A percentile compares a stretch with the other conserved stretches of the same genome.
Conservation (phyloP, 2,113 vertebrate species). For the Galeopterus variegatus region DNA sequence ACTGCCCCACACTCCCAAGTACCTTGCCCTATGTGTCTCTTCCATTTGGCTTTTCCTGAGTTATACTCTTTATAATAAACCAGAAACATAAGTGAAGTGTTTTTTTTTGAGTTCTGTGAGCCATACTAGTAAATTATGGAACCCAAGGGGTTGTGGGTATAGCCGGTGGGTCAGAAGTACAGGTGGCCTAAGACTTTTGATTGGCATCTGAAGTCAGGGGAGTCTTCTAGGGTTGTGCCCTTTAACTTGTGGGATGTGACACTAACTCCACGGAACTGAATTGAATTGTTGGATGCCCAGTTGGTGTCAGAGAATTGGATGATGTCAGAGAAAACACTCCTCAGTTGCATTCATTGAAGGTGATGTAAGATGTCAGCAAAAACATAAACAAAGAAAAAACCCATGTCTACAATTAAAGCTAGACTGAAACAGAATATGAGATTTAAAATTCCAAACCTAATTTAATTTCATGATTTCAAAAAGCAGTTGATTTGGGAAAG, state of each 20-base stretch:
- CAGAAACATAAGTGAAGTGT: neutral
- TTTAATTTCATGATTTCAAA: constrained; percentile 46
- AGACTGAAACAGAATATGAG: constrained; percentile 31
- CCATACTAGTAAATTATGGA: constrained; percentile 14
- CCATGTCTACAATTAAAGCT: neutral
- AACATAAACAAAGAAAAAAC: neutral
- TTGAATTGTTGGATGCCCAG: neutral
- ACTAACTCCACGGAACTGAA: neutral
- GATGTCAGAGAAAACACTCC: neutral
- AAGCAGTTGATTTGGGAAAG: constrained; percentile 33
- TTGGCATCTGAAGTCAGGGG: neutral
- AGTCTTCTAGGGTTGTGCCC: neutral
- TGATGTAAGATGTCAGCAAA: constrained; percentile 24
- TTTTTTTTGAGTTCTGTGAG: constrained; percentile 19
- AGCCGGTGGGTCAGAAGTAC: neutral
- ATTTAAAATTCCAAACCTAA: constrained; percentile 35
- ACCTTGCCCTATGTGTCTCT: neutral
- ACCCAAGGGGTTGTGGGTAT: neutral
- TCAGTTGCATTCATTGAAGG: neutral
- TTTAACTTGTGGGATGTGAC: constrained; percentile 1
- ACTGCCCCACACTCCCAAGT: neutral
- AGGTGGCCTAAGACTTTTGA: neutral
- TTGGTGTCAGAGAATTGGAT: constrained; percentile 38
- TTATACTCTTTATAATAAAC: neutral
- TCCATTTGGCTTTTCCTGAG: neutral